These are phyloP conservation scores for Drosophila paranaensis DNA, from an alignment of 2,888 invertebrate species.

Conservation along the genomic window DNA sequence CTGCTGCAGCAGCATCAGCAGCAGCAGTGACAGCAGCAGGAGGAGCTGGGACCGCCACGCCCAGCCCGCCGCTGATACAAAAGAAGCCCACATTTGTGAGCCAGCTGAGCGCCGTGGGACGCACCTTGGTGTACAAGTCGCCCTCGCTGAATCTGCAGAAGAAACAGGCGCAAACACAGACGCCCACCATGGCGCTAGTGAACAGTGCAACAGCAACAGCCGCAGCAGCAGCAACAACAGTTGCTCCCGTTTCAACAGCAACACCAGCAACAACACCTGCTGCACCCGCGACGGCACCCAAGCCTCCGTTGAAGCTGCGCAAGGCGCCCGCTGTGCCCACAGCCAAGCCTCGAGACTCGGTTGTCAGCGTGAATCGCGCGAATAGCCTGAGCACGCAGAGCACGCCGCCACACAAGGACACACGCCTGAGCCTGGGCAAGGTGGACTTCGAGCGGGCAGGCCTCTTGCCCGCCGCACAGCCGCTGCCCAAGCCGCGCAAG, in stretches of 20 bases:
- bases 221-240: conserved; percentile 35
- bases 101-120: conserved; percentile 80
- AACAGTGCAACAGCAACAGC: conserved; percentile 35
- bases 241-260: conserved; percentile 20
- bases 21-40: conserved; percentile 27
- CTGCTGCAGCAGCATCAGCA: conserved; percentile 6
- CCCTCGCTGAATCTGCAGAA: conserved; percentile 83
- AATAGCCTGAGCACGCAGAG: conserved; percentile 69
- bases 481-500: conserved; percentile 80
- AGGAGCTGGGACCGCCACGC: conserved; percentile 29
- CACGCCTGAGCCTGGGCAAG: conserved; percentile 79
- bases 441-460: conserved; percentile 79
- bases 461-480: conserved; percentile 73
- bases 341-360: conserved; percentile 67
- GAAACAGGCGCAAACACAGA: conserved; percentile 78
- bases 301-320: conserved; percentile 77
- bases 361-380: conserved; percentile 60
- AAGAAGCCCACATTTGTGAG: conserved; percentile 76
- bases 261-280: conserved; percentile 3
- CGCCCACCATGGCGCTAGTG: conserved; percentile 68
- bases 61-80: conserved; percentile 69
- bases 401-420: conserved; percentile 71
- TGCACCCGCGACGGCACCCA: conserved; percentile 58
- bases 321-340: conserved; percentile 82
- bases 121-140: conserved; percentile 85